phyloP scores from a whole-genome alignment of 2,797 vertebrate species.

The Clarias laeviceps region DNA sequence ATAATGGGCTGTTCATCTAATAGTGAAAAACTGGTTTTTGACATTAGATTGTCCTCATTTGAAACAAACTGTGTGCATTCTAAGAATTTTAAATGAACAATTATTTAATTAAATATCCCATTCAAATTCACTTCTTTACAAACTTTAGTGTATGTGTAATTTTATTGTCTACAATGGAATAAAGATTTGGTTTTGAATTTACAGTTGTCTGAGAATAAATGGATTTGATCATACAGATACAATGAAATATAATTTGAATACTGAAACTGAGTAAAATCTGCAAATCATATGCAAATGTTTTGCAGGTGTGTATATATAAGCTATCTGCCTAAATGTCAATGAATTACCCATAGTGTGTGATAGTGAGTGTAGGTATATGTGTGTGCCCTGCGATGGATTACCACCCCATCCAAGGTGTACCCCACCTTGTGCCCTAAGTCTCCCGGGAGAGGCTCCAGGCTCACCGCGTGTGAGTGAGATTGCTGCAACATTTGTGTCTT shows the following conservation, averaged over 20 bases:
- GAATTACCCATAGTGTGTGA: too few species aligned
- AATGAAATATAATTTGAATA: not conserved
- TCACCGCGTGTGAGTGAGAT: not conserved
- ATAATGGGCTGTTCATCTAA: constrained; percentile 1
- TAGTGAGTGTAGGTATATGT: too few species aligned
- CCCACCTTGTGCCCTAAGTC: too few species aligned
- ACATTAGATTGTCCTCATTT: constrained; percentile 1
- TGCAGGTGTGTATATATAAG: too few species aligned
- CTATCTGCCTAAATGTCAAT: too few species aligned
- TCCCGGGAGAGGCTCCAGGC: too few species aligned
- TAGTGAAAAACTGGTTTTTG: not conserved
- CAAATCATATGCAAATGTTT: not conserved
- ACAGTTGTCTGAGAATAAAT: not conserved
- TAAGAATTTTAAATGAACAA: constrained; percentile 3
- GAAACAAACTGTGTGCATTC: constrained; percentile 3
- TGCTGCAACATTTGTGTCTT: not conserved
- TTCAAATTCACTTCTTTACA: constrained; percentile 56
- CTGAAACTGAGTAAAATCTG: not conserved
- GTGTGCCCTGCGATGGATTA: too few species aligned
- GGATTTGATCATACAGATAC: not conserved
- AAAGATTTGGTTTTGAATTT: constrained; percentile 8
- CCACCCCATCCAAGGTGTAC: too few species aligned
- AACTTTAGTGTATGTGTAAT: constrained; percentile 65
- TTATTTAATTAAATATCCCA: not conserved
- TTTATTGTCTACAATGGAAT: constrained; percentile 28